phyloP scores from a whole-genome alignment of 2,113 vertebrate genomes.

The Anser brachyrhynchus region DNA sequence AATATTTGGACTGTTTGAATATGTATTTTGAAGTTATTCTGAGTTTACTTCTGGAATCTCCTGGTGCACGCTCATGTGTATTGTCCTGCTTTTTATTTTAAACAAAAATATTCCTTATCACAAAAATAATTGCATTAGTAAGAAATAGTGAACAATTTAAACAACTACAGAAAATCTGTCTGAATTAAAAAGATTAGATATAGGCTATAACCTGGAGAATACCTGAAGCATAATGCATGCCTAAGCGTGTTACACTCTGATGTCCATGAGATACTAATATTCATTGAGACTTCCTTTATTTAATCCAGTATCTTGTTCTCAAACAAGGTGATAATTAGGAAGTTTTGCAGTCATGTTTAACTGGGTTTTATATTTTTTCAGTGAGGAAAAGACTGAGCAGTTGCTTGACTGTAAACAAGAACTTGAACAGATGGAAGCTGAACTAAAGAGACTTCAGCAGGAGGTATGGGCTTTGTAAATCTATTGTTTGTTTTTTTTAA shows the following conservation, averaged over 20 bases:
- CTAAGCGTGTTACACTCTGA: background rate
- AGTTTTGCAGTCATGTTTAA: background rate
- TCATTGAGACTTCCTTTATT: too few species aligned
- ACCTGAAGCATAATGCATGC: background rate
- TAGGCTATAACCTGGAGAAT: background rate
- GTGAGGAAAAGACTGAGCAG: slow-evolving; percentile 98
- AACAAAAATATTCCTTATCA: background rate
- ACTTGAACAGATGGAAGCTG: slow-evolving; percentile 89
- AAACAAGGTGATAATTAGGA: background rate
- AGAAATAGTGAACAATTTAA: background rate
- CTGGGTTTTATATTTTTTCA: slow-evolving; percentile 60
- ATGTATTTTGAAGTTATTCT: background rate
- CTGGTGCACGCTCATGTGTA: background rate
- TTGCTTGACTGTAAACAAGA: slow-evolving; percentile 96
- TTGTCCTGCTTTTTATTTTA: background rate
- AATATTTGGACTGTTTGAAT: background rate
- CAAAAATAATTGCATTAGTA: fast-evolving
- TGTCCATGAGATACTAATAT: background rate
- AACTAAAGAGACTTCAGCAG: slow-evolving; percentile 92
- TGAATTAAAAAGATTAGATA: background rate
- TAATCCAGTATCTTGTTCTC: background rate
- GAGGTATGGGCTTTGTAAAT: slow-evolving; percentile 81
- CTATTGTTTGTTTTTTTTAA: background rate
- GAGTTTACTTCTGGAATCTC: background rate
- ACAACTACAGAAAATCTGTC: background rate